Conservation (phyloP, 1,140 invertebrate species). For the Mactra quadrangularis region DNA sequence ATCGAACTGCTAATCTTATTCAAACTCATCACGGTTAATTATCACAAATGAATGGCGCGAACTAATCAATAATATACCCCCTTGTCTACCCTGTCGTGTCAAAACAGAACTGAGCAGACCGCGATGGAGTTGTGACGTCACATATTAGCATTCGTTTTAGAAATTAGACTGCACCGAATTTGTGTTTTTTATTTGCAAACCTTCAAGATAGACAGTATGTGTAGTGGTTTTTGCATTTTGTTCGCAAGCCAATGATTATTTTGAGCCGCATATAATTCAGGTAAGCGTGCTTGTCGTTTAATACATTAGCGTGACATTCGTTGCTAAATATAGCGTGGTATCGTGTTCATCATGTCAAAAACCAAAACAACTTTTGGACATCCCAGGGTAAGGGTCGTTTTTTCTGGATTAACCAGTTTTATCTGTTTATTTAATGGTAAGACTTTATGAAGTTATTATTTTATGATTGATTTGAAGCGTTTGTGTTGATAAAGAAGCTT, state of each 20-base stretch:
- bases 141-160: neutral
- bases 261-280: too few relatives aligned
- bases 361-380: conserved; percentile 22
- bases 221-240: too few relatives aligned
- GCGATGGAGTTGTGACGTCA: conserved; percentile 31
- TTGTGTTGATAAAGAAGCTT: too few relatives aligned
- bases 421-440: neutral
- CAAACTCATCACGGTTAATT: too few relatives aligned
- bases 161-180: too few relatives aligned
- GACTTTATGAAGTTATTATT: neutral
- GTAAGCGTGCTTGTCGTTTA: too few relatives aligned
- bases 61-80: neutral
- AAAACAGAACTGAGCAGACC: conserved; percentile 33
- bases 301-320: conserved; percentile 21
- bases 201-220: neutral
- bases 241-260: too few relatives aligned
- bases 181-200: neutral
- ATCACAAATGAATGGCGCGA: conserved; percentile 7
- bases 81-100: conserved; percentile 32
- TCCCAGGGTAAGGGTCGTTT: too few relatives aligned
- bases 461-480: too few relatives aligned
- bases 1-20: too few relatives aligned
- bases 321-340: conserved; percentile 33
- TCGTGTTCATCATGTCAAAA: conserved; percentile 14
- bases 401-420: too few relatives aligned